Percentiles rank a stretch among this genome's conserved stretches.
Evolutionary conservation across 2,888 invertebrate genomes (phyloP).

Genomic region (Hyppa rectilinea): DNA sequence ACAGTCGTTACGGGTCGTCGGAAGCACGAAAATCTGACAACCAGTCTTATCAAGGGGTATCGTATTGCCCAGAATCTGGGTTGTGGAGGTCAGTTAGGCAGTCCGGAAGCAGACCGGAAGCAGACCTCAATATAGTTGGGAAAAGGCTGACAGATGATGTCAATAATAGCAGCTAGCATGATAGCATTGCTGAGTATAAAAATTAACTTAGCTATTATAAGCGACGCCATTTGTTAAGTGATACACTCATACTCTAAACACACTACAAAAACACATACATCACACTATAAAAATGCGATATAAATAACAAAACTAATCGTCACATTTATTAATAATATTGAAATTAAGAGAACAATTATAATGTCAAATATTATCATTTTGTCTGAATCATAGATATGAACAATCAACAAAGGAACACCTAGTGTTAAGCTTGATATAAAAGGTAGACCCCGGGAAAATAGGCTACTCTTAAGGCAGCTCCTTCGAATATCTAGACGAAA

Average conservation of each 20-base stretch:
- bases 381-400: neutral
- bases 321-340: conserved; percentile 7
- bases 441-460: conserved; percentile 28
- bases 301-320: conserved; percentile 24
- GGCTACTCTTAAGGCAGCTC: conserved; percentile 12
- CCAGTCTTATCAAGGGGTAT: no score
- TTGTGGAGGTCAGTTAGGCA: no score
- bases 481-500: conserved; percentile 9
- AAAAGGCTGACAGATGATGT: no score
- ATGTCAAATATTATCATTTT: neutral
- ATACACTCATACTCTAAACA: no score
- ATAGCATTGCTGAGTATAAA: conserved; percentile 26
- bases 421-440: neutral
- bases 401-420: neutral
- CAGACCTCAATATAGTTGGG: no score
- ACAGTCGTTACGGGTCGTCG: no score
- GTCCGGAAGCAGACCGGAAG: no score
- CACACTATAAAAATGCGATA: neutral
- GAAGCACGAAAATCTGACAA: no score
- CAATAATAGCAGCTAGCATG: no score
- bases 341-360: neutral
- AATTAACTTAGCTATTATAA: no score
- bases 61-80: no score
- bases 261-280: neutral
- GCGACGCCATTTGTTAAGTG: no score